Base-by-base conservation (phyloP, 2,888 invertebrate genomes). In the Nomada flava region DNA sequence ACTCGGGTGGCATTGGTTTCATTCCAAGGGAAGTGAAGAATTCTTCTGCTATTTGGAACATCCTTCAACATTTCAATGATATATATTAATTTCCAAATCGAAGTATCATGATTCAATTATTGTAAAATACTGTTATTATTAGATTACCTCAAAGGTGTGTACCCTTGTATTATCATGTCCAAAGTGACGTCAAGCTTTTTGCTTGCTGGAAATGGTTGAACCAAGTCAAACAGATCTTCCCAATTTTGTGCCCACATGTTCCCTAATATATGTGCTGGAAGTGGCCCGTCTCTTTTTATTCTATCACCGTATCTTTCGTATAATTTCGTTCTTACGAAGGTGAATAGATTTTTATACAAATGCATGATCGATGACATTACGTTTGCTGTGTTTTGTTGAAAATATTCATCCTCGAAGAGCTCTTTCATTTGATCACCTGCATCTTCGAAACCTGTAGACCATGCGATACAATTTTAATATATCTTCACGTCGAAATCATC, bases 161-260 rank as follows among this genome's bases (percentile, higher is more conserved):
- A 96, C 3, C 96, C 96, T 91, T 97, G 96, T 44, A 96, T 94
- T 50, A 96, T 93, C 96, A 98, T 96, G 89, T 97, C 97, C 2
- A 96, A 94, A 0, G 97, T 97, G 23, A 98, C 96, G 90, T 98
- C 98, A 0, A 97, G 92, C 84, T 95, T 95, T 1, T 95, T 95
- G 10, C 96, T 95, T 70, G 96, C 95, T 0, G 96, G 96, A 92
- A 96, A 98, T 0, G 98, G 97, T 92, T 96, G 95, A 79, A 97
- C 96, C 53, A 97, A 92, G 82, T 97, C 96, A 91, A 95, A 95
- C 64, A 97, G 95, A 18, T 96, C 96, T 85, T 96, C 96, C 97
- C 97, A 98, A 89, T 96, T 96, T 92, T 98, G 97, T 0, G 96
- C 96, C 97, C 97, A 98, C 95, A 97, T 96, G 93, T 97, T 97